A percentile compares a stretch with the other conserved stretches of the same genome.
Conservation (phyloP, 2,113 vertebrate genomes). For the Arvicanthis niloticus region DNA sequence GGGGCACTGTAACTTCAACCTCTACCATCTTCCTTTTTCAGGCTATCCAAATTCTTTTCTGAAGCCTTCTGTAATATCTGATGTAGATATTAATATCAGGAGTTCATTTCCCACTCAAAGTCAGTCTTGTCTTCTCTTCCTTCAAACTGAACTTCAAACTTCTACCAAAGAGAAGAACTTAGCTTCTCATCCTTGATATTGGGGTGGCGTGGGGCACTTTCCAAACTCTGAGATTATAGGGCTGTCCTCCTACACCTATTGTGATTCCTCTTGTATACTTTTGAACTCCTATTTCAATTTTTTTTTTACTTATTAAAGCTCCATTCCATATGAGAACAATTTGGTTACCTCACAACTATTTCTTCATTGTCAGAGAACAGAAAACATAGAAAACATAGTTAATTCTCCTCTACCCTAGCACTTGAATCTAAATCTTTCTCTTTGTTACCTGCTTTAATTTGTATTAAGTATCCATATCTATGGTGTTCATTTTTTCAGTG, state of each 20-base stretch:
- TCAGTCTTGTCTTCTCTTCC: not conserved
- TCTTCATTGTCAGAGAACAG: not conserved
- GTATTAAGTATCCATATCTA: not conserved
- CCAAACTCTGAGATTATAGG: not conserved
- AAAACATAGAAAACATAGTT: not conserved
- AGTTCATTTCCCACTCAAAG: not conserved
- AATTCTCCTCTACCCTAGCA: not conserved
- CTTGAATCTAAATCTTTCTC: not conserved
- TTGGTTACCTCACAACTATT: not conserved
- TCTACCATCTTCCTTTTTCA: not conserved
- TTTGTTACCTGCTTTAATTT: not conserved
- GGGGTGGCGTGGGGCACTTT: not conserved
- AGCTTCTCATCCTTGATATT: not conserved
- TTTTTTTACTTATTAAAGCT: not conserved
- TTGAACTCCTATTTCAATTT: not conserved
- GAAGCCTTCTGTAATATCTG: not conserved
- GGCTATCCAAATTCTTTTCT: not conserved
- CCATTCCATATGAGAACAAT: not conserved
- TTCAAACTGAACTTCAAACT: not conserved
- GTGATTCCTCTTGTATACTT: not conserved
- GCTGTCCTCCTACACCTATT: not conserved
- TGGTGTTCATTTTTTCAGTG: not conserved
- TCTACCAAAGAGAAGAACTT: not conserved
- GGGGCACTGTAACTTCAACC: not conserved
- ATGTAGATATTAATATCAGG: not conserved